These are phyloP conservation scores for Platanista minor DNA, from an alignment of 2,113 vertebrate genomes.

Conservation along the genomic window DNA sequence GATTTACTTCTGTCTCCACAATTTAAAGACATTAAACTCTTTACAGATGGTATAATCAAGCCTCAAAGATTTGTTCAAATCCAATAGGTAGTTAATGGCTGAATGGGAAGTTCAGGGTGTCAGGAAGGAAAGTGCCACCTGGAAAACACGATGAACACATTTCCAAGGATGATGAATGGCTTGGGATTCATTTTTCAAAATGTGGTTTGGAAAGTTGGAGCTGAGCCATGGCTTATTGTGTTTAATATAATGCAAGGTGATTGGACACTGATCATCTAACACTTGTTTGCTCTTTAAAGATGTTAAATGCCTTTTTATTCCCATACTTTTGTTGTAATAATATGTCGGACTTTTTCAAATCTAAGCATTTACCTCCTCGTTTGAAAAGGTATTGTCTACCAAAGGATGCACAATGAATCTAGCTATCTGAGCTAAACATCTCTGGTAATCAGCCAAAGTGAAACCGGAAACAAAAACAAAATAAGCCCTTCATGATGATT, in stretches of 20 bases:
- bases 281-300: not conserved
- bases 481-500: not conserved
- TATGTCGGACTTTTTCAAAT: not conserved
- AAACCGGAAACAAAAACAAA: slow-evolving; percentile 4
- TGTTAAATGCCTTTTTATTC: not conserved
- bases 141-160: not conserved
- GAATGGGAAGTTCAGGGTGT: not conserved
- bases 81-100: not conserved
- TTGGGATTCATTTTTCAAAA: not conserved
- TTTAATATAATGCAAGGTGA: not conserved
- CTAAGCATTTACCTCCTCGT: not conserved
- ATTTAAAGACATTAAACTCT: not conserved
- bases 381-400: not conserved
- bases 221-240: not conserved
- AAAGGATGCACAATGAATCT: not conserved
- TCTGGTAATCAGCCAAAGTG: not conserved
- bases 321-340: not conserved
- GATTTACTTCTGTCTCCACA: not conserved
- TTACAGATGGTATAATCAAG: not conserved
- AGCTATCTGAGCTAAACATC: not conserved
- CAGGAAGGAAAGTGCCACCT: not conserved
- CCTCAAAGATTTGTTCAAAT: not conserved
- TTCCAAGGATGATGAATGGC: not conserved
- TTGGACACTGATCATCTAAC: not conserved
- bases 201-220: not conserved